A percentile compares a stretch with the other conserved stretches of the same genome.
phyloP scores from a whole-genome alignment of 1,140 invertebrate genomes.

The Trypoxylus dichotomus region DNA sequence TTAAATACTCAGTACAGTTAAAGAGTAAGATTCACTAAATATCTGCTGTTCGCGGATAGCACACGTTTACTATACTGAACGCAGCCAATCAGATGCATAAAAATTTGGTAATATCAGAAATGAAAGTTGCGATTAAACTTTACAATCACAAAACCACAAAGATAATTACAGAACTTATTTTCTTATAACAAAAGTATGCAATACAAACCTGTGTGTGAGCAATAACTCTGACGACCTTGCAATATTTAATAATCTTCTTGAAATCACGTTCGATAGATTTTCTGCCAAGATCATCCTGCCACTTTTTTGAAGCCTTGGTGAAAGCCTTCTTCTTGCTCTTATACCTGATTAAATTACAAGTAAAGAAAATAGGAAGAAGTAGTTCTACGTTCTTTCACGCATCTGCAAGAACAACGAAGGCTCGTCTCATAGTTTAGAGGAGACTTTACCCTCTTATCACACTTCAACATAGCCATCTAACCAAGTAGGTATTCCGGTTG shows the following conservation, averaged over 20 bases:
- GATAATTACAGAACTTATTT: too few species aligned
- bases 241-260: slow-evolving; percentile 97
- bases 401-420: slow-evolving; percentile 56
- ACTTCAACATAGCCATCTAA: slow-evolving; percentile 36
- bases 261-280: slow-evolving; percentile 97
- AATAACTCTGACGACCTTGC: slow-evolving; percentile 94
- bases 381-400: background rate
- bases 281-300: slow-evolving; percentile 94
- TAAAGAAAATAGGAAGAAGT: slow-evolving; percentile 24
- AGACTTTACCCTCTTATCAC: slow-evolving; percentile 56
- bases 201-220: slow-evolving; percentile 91
- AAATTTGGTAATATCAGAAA: too few species aligned
- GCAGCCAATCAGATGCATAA: too few species aligned
- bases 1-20: too few species aligned
- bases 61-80: too few species aligned
- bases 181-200: background rate
- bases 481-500: background rate
- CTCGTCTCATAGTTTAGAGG: slow-evolving; percentile 66
- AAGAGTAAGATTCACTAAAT: too few species aligned
- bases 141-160: too few species aligned
- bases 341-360: slow-evolving; percentile 72
- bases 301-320: slow-evolving; percentile 97
- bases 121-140: too few species aligned
- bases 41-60: too few species aligned
- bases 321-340: slow-evolving; percentile 99